A percentile compares a stretch with the other conserved stretches of the same genome.
Evolutionary conservation across 1,140 invertebrate species (phyloP).

Genomic region (Psilanteris sp.): DNA sequence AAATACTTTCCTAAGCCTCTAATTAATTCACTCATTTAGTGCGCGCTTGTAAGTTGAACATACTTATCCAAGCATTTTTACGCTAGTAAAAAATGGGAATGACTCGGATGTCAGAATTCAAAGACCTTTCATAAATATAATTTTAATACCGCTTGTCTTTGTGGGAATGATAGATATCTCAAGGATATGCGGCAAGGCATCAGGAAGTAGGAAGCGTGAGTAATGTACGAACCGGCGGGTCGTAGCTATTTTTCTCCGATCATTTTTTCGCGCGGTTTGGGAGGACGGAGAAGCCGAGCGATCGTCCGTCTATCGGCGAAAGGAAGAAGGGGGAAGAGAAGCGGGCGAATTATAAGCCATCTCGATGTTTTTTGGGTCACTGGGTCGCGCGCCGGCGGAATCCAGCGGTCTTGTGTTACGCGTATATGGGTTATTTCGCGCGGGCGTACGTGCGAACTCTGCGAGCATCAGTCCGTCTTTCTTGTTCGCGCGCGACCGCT

Average conservation of each 20-base stretch:
- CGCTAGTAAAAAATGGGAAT: neutral
- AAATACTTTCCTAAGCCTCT: no score
- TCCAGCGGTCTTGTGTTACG: slow-evolving; percentile 46
- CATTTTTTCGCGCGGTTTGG: slow-evolving; percentile 29
- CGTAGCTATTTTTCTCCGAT: slow-evolving; percentile 39
- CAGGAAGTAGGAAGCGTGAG: slow-evolving; percentile 58
- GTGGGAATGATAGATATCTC: slow-evolving; percentile 47
- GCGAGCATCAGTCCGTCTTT: slow-evolving; percentile 7
- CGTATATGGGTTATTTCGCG: slow-evolving; percentile 61
- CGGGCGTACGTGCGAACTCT: slow-evolving; percentile 41
- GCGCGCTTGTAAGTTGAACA: no score
- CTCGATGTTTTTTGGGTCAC: slow-evolving; percentile 71
- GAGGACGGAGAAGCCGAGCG: slow-evolving; percentile 9
- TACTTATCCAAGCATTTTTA: neutral
- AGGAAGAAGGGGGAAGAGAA: slow-evolving; percentile 31
- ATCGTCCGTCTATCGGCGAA: slow-evolving; percentile 34
- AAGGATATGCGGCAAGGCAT: slow-evolving; percentile 31
- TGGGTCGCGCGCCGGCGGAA: slow-evolving; percentile 68
- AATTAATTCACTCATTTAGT: no score
- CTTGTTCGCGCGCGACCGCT: slow-evolving; percentile 2
- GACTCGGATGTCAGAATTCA: slow-evolving; percentile 17
- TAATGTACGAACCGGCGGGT: slow-evolving; percentile 44
- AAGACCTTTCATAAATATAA: slow-evolving; percentile 20
- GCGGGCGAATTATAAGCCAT: slow-evolving; percentile 69
- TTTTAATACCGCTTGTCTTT: slow-evolving; percentile 30